Evolutionary conservation across 1,140 invertebrate genomes (phyloP).

Genomic region (Ips nitidus): DNA sequence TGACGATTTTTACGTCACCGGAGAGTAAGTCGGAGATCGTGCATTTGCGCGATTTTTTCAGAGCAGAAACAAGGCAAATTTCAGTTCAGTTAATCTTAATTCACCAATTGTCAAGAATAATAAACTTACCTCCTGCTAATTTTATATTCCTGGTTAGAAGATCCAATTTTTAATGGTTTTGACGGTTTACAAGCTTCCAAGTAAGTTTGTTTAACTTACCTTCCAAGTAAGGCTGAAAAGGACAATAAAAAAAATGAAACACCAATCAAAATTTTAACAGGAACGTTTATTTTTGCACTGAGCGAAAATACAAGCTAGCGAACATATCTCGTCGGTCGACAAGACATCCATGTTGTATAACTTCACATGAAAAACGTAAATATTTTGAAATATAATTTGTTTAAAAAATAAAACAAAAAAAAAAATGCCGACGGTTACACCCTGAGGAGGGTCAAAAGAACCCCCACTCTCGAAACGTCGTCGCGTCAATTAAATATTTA

Average conservation of each 20-base stretch:
- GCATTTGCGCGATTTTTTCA: too few species aligned
- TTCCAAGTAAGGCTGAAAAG: too few species aligned
- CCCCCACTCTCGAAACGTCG: slow-evolving; percentile 11
- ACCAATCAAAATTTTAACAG: slow-evolving; percentile 49
- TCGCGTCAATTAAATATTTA: slow-evolving; percentile 34
- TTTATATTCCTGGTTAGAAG: too few species aligned
- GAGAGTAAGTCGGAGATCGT: too few species aligned
- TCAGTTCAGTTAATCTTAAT: too few species aligned
- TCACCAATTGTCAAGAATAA: too few species aligned
- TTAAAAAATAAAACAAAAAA: slow-evolving; percentile 14
- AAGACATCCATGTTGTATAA: slow-evolving; percentile 50
- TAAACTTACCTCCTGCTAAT: too few species aligned
- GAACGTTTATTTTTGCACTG: slow-evolving; percentile 54
- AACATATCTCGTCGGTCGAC: slow-evolving; percentile 51
- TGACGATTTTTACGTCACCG: too few species aligned
- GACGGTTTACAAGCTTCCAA: too few species aligned
- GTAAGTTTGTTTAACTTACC: too few species aligned
- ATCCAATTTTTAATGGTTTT: too few species aligned
- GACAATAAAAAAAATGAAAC: neutral
- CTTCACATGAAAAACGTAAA: slow-evolving; percentile 47
- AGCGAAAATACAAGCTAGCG: slow-evolving; percentile 53
- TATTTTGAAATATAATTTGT: slow-evolving; percentile 47
- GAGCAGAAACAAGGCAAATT: too few species aligned
- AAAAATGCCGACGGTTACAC: slow-evolving; percentile 16
- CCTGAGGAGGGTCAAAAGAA: slow-evolving; percentile 17